These are phyloP conservation scores for Himalopsyche kuldschensis DNA, from an alignment of 2,888 invertebrate species.

Conservation along the genomic window DNA sequence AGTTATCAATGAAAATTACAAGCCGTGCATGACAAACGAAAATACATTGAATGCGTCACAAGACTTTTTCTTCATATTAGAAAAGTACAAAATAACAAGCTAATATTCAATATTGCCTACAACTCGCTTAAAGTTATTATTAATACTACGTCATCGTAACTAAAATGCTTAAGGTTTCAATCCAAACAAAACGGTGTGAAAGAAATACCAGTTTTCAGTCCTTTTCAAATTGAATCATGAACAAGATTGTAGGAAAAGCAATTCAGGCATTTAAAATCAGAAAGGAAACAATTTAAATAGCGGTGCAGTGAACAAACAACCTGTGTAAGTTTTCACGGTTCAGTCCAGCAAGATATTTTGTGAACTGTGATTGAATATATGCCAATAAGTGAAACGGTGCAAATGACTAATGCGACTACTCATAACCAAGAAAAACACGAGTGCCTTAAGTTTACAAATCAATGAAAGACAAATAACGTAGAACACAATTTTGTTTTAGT, in stretches of 20 bases:
- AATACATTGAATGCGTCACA: not conserved
- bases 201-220: not conserved
- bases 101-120: conserved; percentile 11
- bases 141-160: not conserved
- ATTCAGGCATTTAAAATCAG: not conserved
- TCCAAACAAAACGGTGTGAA: not conserved
- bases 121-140: not conserved
- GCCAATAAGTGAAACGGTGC: not conserved
- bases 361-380: not conserved
- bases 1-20: not conserved
- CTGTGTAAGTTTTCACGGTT: not conserved
- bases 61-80: not conserved
- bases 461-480: not conserved
- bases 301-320: not conserved
- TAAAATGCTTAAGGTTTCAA: not conserved
- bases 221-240: not conserved
- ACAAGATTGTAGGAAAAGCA: not conserved
- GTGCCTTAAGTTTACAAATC: not conserved
- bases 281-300: not conserved
- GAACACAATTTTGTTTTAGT: not conserved
- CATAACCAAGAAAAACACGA: not conserved
- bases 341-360: not conserved
- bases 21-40: not conserved
- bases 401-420: not conserved
- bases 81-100: conserved; percentile 6